A percentile compares a stretch with the other conserved stretches of the same genome.
phyloP scores from a whole-genome alignment of 2,113 vertebrate species.

The Amazona vittata region DNA sequence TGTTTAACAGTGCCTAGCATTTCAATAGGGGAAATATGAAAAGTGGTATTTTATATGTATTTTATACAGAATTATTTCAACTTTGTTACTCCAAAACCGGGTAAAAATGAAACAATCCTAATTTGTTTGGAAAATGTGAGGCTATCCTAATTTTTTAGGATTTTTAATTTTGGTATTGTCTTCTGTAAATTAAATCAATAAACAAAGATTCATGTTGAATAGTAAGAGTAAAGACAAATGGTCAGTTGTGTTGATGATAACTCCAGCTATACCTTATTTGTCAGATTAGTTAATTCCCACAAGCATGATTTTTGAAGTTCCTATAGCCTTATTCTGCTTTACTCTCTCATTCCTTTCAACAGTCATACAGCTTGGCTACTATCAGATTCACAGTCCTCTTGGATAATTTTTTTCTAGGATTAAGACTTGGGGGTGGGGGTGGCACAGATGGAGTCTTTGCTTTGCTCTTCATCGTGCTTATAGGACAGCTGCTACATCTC shows the following conservation, averaged over 20 bases:
- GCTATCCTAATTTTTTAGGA: neutral
- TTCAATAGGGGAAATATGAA: neutral
- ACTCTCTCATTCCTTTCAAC: neutral
- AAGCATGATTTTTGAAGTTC: neutral
- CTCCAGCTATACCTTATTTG: neutral
- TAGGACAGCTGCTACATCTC: neutral
- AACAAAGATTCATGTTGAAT: neutral
- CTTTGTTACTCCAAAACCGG: neutral
- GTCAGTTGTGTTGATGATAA: rapidly evolving
- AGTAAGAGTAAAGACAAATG: neutral
- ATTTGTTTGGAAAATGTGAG: neutral
- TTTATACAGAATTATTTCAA: neutral
- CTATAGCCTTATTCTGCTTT: neutral
- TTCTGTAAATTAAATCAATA: neutral
- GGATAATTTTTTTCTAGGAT: neutral
- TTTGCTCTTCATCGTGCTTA: neutral
- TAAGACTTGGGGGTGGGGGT: neutral
- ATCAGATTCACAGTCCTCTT: neutral
- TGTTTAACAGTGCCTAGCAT: neutral
- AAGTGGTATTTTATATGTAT: neutral
- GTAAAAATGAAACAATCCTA: neutral
- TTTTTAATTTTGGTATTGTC: neutral
- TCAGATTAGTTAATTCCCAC: neutral
- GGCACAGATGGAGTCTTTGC: neutral
- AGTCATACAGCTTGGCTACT: rapidly evolving